Base-by-base conservation (phyloP, 2,888 invertebrate genomes). In the Chironomus riparius region DNA sequence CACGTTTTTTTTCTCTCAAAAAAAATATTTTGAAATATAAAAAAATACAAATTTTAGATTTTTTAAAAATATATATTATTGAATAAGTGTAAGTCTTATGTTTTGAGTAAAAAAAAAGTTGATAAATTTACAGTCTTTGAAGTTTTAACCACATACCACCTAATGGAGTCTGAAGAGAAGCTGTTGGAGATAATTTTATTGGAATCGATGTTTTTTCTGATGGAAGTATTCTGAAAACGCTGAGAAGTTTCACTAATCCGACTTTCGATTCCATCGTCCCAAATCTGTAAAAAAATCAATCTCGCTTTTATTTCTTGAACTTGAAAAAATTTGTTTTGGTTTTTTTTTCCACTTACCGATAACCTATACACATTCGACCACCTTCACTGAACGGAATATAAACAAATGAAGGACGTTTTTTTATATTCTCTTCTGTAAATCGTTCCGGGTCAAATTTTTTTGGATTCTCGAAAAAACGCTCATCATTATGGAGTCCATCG, bases 301-400 rank as follows among this genome's bases (percentile, higher is more conserved):
- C 18, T 56, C 13, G 50, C 4, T 50, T 50, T 50, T 50, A 50
- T 50, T 50, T 50, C 50, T 5, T 56, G 18, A 56, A 15, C 15
- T n/a, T 50, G 50, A 18, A 15, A n/a, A 13, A 2, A n/a, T 50
- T 50, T 56, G 38, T 38, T 38, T 38, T 38, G 38, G 38, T 10
- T 10, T 38, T 38, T 38, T 38, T 38, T 1, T 38, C n/a, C n/a
- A 38, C 38, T 56, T 6, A 56, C 56, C 56, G 15, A 15, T 18
- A 18, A 7, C 56, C 56, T 18, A 56, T 56, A 5, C 65, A 74
- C 21, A 47, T 65, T 15, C 74, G 15, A n/a, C 68, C 68, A 3
- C 74, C 74, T 48, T 74, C 74, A 65, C 61, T 47, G 24, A 74
- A 74, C 22, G 74, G 74, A 65, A 68, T 47, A 65, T 74, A 68